These are phyloP conservation scores for Cotesia congregata DNA, from an alignment of 2,888 invertebrate species.

Conservation along the genomic window DNA sequence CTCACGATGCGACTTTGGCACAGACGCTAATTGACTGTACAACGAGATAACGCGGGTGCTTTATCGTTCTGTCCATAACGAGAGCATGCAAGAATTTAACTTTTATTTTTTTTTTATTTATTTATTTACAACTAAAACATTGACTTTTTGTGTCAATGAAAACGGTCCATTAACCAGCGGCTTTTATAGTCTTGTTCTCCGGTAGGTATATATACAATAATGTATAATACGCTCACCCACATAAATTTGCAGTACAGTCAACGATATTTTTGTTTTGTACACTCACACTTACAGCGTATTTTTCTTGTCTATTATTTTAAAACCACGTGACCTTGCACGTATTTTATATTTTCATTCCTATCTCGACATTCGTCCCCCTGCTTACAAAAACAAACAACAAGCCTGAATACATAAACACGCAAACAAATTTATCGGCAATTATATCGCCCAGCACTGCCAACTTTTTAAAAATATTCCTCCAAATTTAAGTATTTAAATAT, in stretches of 20 bases:
- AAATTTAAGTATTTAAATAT: neutral
- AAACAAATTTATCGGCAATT: neutral
- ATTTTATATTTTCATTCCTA: neutral
- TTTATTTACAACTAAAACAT: neutral
- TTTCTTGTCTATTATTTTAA: neutral
- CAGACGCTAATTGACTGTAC: slow-evolving; percentile 65
- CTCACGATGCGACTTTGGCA: slow-evolving; percentile 55
- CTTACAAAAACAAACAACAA: neutral
- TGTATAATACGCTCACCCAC: neutral
- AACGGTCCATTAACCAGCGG: slow-evolving; percentile 47
- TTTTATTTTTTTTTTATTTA: slow-evolving; percentile 23
- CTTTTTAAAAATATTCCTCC: neutral
- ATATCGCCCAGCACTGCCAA: neutral
- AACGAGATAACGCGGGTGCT: slow-evolving; percentile 58
- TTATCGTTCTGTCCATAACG: slow-evolving; percentile 62
- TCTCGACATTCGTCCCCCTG: neutral
- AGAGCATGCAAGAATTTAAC: slow-evolving; percentile 52
- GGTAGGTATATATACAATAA: neutral
- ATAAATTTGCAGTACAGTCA: neutral
- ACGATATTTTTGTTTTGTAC: neutral
- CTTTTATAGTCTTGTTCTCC: neutral
- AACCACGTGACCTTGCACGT: neutral
- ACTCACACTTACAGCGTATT: neutral
- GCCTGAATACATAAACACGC: neutral
- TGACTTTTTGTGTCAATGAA: slow-evolving; percentile 44